Conservation (phyloP, 2,113 vertebrate species). For the Colaptes auratus region DNA sequence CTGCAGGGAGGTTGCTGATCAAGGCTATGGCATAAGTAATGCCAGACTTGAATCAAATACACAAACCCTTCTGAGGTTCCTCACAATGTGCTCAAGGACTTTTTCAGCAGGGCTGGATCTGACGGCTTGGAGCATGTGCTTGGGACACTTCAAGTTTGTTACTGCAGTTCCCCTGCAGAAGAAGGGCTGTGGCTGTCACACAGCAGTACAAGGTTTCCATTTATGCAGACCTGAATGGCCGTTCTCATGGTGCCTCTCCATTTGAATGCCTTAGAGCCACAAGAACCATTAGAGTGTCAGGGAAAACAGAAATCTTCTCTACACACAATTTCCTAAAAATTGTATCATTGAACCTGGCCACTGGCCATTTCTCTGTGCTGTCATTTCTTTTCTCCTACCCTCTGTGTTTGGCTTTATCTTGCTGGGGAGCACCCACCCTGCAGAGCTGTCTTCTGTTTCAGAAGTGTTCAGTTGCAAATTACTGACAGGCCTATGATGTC, state of each 20-base stretch:
- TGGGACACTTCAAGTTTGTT: neutral
- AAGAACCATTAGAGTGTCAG: neutral
- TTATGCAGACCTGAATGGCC: neutral
- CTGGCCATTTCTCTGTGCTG: neutral
- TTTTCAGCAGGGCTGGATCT: neutral
- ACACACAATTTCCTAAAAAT: neutral
- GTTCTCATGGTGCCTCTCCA: neutral
- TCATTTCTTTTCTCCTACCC: neutral
- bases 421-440: neutral
- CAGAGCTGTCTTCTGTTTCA: neutral
- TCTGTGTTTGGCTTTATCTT: neutral
- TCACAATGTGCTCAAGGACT: neutral
- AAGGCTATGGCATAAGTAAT: neutral
- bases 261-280: neutral
- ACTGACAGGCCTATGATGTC: fast-evolving
- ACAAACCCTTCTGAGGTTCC: neutral
- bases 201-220: neutral
- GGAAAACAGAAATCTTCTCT: neutral
- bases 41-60: neutral
- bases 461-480: neutral
- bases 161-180: neutral
- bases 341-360: neutral
- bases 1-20: neutral
- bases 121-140: neutral
- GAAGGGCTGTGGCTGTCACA: neutral